Base-by-base conservation (phyloP, 2,113 vertebrate genomes). In the Casuarius casuarius region DNA sequence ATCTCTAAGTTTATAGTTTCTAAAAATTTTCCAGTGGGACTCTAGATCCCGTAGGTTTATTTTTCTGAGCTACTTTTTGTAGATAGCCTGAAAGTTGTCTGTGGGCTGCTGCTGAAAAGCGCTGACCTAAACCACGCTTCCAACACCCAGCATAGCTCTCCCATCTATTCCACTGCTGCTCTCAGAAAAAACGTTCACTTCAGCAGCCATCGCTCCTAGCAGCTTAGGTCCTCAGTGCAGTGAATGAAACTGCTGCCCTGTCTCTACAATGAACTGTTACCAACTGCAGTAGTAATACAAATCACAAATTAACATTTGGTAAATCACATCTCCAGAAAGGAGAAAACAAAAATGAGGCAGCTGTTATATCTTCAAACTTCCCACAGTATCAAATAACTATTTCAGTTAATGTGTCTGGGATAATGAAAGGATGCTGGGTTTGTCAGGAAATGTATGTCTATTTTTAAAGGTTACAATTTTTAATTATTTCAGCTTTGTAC, bases 221-320 rank as follows among this genome's bases (percentile, higher is more conserved):
- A 65, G 29, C 42, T 33, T 28, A 2, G 0, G 17, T 3, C 66
- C 52, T n/a, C 3, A 4, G 22, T 40, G 7, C 48, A 21, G 48
- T 0, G 2, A 51, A 48, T 12, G 0, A 46, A 61, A 10, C 40
- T 12, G 1, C 44, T 4, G 2, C 56, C 75, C 15, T 3, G 15
- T 7, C 58, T 20, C 31, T 5, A 21, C 2, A 0, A 1, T 7
- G 40, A 68, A 3, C 29, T 16, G 16, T 7, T 28, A 26, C 2
- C 33, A 48, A 29, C 7, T 5, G 12, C 68, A 65, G 5, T 68
- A 16, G 40, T 29, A 66, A 18, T 31, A 61, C 25, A 48, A 58
- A n/a, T 5, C 63, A 17, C 5, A n/a, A 67, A 23, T 16, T 3
- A 33, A 20, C 4, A 1, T 1, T 8, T 66, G 35, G 42, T 51